These are phyloP conservation scores for Peromyscus nudipes DNA, from an alignment of 2,797 vertebrate genomes.

Conservation along the genomic window DNA sequence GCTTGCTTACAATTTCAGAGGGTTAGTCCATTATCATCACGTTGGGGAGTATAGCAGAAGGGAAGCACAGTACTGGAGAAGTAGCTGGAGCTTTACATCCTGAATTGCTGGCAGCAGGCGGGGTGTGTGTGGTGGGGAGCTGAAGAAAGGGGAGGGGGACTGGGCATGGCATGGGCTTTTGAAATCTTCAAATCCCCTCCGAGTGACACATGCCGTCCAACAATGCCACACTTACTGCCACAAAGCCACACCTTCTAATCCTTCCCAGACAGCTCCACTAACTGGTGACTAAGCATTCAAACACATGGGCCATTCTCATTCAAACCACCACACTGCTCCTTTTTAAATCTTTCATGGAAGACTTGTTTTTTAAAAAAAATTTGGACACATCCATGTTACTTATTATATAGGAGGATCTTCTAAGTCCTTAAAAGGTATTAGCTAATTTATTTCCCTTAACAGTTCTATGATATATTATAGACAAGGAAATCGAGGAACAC, in stretches of 20 bases:
- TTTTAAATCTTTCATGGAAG: slow-evolving; percentile 9
- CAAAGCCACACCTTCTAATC: background rate
- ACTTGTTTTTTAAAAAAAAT: background rate
- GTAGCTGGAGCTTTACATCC: background rate
- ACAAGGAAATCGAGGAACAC: background rate
- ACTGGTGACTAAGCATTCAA: background rate
- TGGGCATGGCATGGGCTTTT: background rate
- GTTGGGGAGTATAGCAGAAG: background rate
- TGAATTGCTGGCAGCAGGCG: background rate
- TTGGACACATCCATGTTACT: background rate
- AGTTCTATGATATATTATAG: background rate
- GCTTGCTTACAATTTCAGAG: background rate
- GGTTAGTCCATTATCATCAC: background rate
- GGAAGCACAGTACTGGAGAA: background rate
- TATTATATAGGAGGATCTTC: background rate
- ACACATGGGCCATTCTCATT: background rate
- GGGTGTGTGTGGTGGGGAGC: too few relatives aligned
- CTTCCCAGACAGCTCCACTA: background rate
- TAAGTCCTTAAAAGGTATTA: slow-evolving; percentile 32
- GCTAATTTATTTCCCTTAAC: slow-evolving; percentile 1
- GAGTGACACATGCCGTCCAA: background rate
- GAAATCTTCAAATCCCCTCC: background rate
- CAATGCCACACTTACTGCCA: background rate
- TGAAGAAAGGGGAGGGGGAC: background rate
- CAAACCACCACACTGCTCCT: background rate